A percentile compares a stretch with the other conserved stretches of the same genome.
Evolutionary conservation across 2,113 vertebrate genomes (phyloP).

Genomic region (Nasalis larvatus): DNA sequence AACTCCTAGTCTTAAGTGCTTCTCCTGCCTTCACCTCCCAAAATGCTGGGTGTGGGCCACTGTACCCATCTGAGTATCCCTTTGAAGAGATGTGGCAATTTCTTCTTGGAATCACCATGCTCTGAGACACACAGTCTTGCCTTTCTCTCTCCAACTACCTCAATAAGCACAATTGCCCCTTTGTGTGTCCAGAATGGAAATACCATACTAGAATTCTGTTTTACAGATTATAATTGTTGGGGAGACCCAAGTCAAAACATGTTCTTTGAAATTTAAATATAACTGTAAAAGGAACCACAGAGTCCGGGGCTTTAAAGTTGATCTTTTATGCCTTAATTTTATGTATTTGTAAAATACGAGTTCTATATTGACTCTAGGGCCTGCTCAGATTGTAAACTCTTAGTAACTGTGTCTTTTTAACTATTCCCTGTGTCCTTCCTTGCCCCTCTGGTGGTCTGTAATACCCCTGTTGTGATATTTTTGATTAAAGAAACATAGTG

Average conservation of each 20-base stretch:
- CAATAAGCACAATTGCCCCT: background rate
- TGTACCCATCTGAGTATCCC: too few relatives aligned
- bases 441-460: constrained; percentile 6
- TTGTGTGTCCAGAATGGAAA: background rate
- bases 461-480: constrained; percentile 1
- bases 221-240: background rate
- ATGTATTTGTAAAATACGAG: background rate
- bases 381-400: constrained; percentile 3
- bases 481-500: background rate
- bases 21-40: too few relatives aligned
- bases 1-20: too few relatives aligned
- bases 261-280: constrained; percentile 17
- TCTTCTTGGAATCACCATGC: background rate
- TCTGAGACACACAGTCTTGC: background rate
- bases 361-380: background rate
- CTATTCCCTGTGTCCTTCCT: constrained; percentile 55
- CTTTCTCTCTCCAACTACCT: background rate
- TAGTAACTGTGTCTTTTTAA: background rate
- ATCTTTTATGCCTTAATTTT: constrained; percentile 23
- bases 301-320: background rate
- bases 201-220: background rate
- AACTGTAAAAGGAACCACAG: constrained; percentile 9
- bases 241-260: constrained; percentile 34
- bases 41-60: too few relatives aligned
- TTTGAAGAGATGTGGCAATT: background rate